Base-by-base conservation (phyloP, 2,888 invertebrate genomes). In the Chrysolina americana region DNA sequence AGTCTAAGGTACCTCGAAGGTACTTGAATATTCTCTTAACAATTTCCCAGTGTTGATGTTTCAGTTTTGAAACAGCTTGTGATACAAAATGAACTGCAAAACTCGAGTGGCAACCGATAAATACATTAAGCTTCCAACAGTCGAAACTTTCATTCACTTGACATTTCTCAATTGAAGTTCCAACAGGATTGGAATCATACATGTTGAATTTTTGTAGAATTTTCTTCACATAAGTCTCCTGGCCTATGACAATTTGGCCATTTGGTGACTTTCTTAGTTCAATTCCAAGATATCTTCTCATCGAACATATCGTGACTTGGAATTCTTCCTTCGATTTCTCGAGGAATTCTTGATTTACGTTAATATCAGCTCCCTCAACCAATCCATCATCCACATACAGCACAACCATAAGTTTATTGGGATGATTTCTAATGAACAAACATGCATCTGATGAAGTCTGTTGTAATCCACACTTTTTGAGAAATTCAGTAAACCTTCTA, bases 371-470 rank as follows among this genome's bases (percentile, higher is more conserved):
- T 63, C 74, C 56, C n/a, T 64, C 68, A 41, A 74, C 28, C 36
- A 69, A 66, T 15, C 71, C 72, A 19, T 75, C 75, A 63, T 72
- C 72, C 9, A 75, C 72, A 53, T 72, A 76, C 2, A 76, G 48
- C 21, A 71, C 66, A 41, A 76, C 70, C 41, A 72, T 63, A 47
- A 71, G 71, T 47, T 59, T 48, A 44, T 69, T 64, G 56, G 71
- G 44, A 21, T 76, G 50, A 44, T 68, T 41, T 19, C 74, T 19
- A 48, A 72, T 64, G 21, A 63, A 77, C 17, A 77, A 63, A 69
- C 73, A 77, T 41, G 72, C 68, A 65, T 75, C 75, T 48, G 75
- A 70, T 59, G 70, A 75, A 48, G 73, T 73, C 8, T 74, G 68
- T 65, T 71, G 28, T 53, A 74, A 76, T 15, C 71, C 50, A 53